phyloP scores from a whole-genome alignment of 2,113 vertebrate species.

The Maccullochella peelii region DNA sequence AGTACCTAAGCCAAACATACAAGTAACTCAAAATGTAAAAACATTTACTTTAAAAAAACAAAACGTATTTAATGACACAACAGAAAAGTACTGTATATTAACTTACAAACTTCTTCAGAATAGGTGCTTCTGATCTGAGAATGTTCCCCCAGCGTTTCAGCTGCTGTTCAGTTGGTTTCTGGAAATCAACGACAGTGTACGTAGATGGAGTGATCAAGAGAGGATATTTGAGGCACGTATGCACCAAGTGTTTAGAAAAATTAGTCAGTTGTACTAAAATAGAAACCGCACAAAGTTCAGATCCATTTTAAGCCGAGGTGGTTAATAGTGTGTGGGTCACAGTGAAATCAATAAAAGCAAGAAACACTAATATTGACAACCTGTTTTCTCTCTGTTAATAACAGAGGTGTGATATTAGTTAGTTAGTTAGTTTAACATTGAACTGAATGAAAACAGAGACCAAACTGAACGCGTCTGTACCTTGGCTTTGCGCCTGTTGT shows the following conservation, averaged over 20 bases:
- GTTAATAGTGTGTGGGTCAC: background rate
- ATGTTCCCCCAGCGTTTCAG: slow-evolving; percentile 68
- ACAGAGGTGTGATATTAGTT: background rate
- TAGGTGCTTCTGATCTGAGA: slow-evolving; percentile 47
- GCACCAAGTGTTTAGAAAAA: background rate
- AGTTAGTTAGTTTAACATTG: background rate
- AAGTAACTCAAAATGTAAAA: background rate
- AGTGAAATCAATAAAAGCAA: background rate
- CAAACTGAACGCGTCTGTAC: slow-evolving; percentile 42
- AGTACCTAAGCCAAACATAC: background rate
- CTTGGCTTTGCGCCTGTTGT: slow-evolving; percentile 64
- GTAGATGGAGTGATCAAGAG: background rate
- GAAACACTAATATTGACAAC: background rate
- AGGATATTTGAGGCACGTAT: background rate
- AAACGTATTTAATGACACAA: background rate
- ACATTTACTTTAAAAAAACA: background rate
- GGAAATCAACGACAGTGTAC: slow-evolving; percentile 11
- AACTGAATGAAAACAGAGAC: background rate
- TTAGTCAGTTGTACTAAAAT: background rate
- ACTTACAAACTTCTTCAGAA: slow-evolving; percentile 78
- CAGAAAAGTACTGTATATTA: background rate
- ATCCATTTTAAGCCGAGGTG: background rate
- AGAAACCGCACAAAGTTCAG: background rate
- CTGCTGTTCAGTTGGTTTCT: slow-evolving; percentile 55
- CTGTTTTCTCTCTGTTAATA: background rate